These are phyloP conservation scores for Erebia epiphron DNA, from an alignment of 2,888 invertebrate genomes.

Conservation along the genomic window DNA sequence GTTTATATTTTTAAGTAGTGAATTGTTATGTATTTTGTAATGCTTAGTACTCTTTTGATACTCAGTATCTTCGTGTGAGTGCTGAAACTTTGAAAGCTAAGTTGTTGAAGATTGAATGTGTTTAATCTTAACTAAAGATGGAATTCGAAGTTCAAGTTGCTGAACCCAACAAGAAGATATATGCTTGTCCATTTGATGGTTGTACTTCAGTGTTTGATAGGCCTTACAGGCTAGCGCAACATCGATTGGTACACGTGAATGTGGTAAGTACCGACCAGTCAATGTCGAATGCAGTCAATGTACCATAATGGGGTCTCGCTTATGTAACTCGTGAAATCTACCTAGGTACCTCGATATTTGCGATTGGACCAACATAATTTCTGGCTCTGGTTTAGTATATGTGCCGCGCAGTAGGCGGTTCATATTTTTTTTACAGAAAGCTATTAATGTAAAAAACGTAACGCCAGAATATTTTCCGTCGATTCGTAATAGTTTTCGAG, in stretches of 20 bases:
- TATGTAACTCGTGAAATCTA: conserved; percentile 17
- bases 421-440: too few relatives aligned
- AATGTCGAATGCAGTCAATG: conserved; percentile 13
- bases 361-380: conserved; percentile 54
- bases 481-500: too few relatives aligned
- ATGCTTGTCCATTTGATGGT: conserved; percentile 64
- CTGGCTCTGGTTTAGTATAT: too few relatives aligned
- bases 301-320: conserved; percentile 15
- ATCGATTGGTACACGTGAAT: conserved; percentile 81
- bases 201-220: conserved; percentile 79
- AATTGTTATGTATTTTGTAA: not conserved
- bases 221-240: conserved; percentile 80
- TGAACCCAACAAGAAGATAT: conserved; percentile 31
- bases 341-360: not conserved
- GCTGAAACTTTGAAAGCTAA: too few relatives aligned
- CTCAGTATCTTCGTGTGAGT: not conserved
- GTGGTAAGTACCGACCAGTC: conserved; percentile 67
- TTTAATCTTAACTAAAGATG: not conserved
- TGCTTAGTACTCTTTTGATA: too few relatives aligned
- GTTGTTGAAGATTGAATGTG: not conserved
- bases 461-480: too few relatives aligned
- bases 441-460: too few relatives aligned
- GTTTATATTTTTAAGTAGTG: too few relatives aligned
- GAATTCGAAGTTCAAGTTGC: conserved; percentile 15
- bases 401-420: too few relatives aligned